Base-by-base conservation (phyloP, 2,888 invertebrate genomes). In the Pemphredon lugubris region DNA sequence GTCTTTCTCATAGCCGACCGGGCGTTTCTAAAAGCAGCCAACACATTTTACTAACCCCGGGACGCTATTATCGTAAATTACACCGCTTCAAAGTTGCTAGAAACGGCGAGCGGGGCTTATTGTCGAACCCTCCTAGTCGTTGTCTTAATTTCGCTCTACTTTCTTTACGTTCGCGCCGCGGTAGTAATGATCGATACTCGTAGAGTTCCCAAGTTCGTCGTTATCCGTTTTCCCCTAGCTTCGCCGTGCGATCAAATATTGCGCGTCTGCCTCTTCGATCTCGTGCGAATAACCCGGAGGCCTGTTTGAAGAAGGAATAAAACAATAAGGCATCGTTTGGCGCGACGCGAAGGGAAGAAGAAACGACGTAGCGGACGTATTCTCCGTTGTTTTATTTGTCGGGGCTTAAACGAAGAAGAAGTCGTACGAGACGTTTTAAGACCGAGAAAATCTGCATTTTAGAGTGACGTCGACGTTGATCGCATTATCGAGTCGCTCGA, bases 111-210 rank as follows among this genome's bases (percentile, higher is more conserved):
- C 39, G 53, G 40, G 59, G 67, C 59, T 39, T 59, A 70, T 66
- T 59, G 58, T 53, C 55, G 53, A 20, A 32, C 53, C 34, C 21
- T n/a, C n/a, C 61, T 14, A 45, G 44, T 44, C 50, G 59, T 59
- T 66, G 67, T 70, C 67, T 70, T 70, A 70, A 70, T 67, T 70
- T 70, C 70, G 70, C 55, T 67, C 51, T 30, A 67, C 50, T 67
- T 70, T 67, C 60, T 70, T 70, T 67, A 67, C 54, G 60, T 50
- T 18, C 67, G 37, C 60, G 45, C 70, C 60, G n/a, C n/a, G 55
- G 44, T 54, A 67, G 67, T 70, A 67, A 70, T 70, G 67, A 70
- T 60, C 67, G 70, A 67, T 67, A 67, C 60, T 47, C 55, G 66
- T 58, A 40, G 5, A 60, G 44, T 34, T 55, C 51, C 54, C 67